A percentile compares a stretch with the other conserved stretches of the same genome.
Evolutionary conservation across 2,113 vertebrate genomes (phyloP).

Genomic region (Forbesichthys papilliferus): DNA sequence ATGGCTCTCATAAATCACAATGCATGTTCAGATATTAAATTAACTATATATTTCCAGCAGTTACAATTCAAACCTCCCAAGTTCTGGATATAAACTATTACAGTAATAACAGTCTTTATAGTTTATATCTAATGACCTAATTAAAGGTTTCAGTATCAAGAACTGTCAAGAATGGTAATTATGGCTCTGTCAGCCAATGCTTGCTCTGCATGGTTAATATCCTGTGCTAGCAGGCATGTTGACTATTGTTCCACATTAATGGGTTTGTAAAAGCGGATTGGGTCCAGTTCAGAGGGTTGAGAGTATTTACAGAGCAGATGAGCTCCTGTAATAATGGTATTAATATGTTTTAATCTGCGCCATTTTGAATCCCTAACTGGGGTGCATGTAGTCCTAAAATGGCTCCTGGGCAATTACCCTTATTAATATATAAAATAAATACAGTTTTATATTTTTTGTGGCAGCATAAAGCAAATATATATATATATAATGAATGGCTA

Average conservation of each 20-base stretch:
- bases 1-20: too few species aligned
- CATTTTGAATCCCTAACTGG: neutral
- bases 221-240: neutral
- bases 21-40: too few species aligned
- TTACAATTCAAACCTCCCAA: neutral
- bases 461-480: too few species aligned
- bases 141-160: neutral
- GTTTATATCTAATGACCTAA: neutral
- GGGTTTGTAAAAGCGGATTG: constrained; percentile 3
- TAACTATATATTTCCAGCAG: too few species aligned
- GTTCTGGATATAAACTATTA: neutral
- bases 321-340: neutral
- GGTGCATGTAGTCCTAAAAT: neutral
- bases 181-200: neutral
- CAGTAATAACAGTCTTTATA: neutral
- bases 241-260: neutral
- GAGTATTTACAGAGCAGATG: neutral
- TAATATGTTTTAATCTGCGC: neutral
- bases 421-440: neutral
- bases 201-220: neutral
- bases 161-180: neutral
- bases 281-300: neutral
- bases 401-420: neutral
- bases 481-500: too few species aligned
- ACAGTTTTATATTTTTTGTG: too few species aligned